phyloP scores from a whole-genome alignment of 2,797 vertebrate genomes.

The Amniataba percoides region DNA sequence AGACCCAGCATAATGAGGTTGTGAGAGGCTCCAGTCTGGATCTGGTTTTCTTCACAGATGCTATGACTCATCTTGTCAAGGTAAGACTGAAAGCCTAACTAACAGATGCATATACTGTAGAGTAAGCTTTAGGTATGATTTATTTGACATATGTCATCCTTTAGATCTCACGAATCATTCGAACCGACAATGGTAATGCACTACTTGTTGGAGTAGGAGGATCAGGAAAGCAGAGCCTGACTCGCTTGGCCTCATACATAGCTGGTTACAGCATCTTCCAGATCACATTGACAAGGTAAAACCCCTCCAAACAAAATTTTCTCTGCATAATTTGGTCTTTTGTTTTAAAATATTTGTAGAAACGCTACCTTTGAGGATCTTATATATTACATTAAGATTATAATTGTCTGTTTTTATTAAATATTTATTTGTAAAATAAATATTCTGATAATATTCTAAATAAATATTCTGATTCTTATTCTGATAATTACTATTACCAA shows the following conservation, averaged over 20 bases:
- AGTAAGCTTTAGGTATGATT: slow-evolving; percentile 6
- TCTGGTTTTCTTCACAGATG: slow-evolving; percentile 91
- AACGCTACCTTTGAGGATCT: background rate
- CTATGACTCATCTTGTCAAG: slow-evolving; percentile 92
- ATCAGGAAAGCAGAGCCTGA: slow-evolving; percentile 92
- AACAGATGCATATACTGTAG: background rate
- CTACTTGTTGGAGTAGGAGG: slow-evolving; percentile 91
- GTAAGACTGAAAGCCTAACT: slow-evolving; percentile 66
- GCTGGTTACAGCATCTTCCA: slow-evolving; percentile 90
- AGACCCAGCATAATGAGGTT: slow-evolving; percentile 86
- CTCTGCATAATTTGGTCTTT: background rate
- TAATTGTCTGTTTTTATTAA: background rate
- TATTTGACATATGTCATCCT: slow-evolving; percentile 23
- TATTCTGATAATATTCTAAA: too few relatives aligned
- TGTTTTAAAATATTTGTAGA: background rate
- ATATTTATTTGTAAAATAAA: background rate
- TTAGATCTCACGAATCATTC: slow-evolving; percentile 91
- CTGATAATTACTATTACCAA: background rate
- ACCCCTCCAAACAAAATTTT: background rate
- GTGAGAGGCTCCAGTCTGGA: slow-evolving; percentile 87
- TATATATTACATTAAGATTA: background rate
- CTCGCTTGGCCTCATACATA: slow-evolving; percentile 89
- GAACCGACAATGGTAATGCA: slow-evolving; percentile 88
- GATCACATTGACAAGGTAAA: slow-evolving; percentile 88
- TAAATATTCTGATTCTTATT: background rate